These are phyloP conservation scores for Lophura swinhoii DNA, from an alignment of 2,797 vertebrate species.

Conservation along the genomic window DNA sequence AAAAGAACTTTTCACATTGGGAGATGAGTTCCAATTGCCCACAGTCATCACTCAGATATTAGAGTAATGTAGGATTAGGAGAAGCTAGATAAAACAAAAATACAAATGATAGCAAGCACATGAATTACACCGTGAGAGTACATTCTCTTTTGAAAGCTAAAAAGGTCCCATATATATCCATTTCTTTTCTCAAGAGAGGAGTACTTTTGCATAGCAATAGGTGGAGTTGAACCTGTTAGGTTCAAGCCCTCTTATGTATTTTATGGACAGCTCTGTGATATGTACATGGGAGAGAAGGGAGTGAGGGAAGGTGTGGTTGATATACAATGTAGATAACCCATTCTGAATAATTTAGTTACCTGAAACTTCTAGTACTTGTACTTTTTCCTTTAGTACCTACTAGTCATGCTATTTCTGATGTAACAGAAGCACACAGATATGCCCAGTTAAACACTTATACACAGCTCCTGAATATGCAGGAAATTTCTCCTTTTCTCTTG, in stretches of 20 bases:
- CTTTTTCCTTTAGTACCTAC: neutral
- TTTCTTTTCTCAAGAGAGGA: neutral
- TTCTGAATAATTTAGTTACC: neutral
- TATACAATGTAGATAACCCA: neutral
- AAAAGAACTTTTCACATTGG: neutral
- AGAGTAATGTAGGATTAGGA: neutral
- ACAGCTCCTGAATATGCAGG: neutral
- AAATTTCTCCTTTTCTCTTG: neutral
- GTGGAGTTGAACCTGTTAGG: neutral
- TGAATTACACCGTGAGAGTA: neutral
- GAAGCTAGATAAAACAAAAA: conserved; percentile 19
- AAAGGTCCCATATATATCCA: conserved; percentile 26
- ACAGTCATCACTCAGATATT: neutral
- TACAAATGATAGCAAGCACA: neutral
- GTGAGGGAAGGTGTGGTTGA: neutral
- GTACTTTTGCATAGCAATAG: neutral
- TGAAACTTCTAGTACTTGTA: neutral
- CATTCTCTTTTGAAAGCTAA: neutral
- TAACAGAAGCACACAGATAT: neutral
- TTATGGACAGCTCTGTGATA: neutral
- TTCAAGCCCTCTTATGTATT: neutral
- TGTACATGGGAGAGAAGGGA: neutral
- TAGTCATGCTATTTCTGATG: neutral
- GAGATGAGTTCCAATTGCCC: neutral
- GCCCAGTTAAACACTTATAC: neutral